phyloP scores from a whole-genome alignment of 2,888 invertebrate genomes.

The Neoaliturus tenellus region DNA sequence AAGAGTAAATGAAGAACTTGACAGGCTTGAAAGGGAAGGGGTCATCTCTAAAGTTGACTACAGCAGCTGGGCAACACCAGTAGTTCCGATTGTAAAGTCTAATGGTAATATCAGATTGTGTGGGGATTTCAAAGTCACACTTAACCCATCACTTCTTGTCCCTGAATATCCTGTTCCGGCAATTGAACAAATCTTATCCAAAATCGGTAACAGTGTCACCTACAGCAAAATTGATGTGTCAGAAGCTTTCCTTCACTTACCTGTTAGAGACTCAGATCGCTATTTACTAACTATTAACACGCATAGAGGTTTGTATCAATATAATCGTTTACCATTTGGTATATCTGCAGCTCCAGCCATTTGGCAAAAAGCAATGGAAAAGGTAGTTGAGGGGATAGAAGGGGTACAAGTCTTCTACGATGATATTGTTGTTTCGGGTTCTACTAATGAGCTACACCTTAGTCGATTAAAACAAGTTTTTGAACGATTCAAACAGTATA shows the following conservation, averaged over 20 bases:
- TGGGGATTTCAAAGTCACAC: not conserved
- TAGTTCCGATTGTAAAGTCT: not conserved
- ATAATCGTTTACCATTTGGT: not conserved
- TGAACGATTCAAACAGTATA: not conserved
- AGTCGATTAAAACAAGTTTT: not conserved
- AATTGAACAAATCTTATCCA: not conserved
- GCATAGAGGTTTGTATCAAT: not conserved
- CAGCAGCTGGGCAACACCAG: not conserved
- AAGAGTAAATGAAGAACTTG: not conserved
- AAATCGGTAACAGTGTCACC: not conserved
- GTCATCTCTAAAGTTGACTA: not conserved
- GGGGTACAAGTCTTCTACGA: not conserved
- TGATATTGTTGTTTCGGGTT: not conserved
- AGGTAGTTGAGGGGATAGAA: not conserved
- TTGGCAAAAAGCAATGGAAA: not conserved
- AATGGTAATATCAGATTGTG: not conserved
- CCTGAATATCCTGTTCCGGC: not conserved
- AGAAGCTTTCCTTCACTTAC: not conserved
- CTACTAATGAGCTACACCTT: not conserved
- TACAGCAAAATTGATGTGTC: not conserved
- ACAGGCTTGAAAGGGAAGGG: not conserved
- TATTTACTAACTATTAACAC: not conserved
- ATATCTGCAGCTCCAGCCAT: not conserved
- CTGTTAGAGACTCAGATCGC: not conserved
- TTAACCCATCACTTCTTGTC: not conserved